These are phyloP conservation scores for Scleropages formosus DNA, from an alignment of 2,797 vertebrate genomes.

Conservation along the genomic window DNA sequence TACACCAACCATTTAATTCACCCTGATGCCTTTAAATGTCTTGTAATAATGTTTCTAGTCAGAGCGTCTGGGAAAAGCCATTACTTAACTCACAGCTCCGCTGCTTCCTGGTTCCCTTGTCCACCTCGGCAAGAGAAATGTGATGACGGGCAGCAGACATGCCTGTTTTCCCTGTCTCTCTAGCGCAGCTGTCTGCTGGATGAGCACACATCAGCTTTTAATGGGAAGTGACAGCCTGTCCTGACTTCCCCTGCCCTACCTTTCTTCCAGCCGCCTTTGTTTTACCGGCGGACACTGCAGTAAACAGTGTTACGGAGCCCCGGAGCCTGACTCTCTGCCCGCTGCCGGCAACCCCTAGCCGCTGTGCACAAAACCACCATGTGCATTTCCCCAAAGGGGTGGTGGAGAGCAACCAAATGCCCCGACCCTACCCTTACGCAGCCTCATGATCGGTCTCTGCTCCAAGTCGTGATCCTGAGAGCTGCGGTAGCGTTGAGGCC, in stretches of 20 bases:
- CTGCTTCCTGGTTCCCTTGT: background rate
- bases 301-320: conserved; percentile 27
- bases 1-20: conserved; percentile 63
- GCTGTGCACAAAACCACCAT: background rate
- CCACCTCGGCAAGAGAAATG: conserved; percentile 38
- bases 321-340: background rate
- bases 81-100: conserved; percentile 55
- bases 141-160: conserved; percentile 42
- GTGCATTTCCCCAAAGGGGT: background rate
- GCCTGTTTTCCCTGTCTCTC: conserved; percentile 42
- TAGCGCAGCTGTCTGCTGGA: conserved; percentile 38
- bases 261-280: background rate
- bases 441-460: conserved; percentile 33
- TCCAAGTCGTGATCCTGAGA: conserved; percentile 31
- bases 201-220: conserved; percentile 39
- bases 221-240: conserved; percentile 53
- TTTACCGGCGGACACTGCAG: background rate
- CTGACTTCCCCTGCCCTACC: conserved; percentile 30
- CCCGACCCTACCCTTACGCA: background rate
- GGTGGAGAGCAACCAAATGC: background rate
- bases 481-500: conserved; percentile 34
- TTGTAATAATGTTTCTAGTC: conserved; percentile 64
- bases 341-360: too few species aligned
- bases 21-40: conserved; percentile 66
- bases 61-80: conserved; percentile 56